Percentiles rank a stretch among this genome's conserved stretches.
phyloP scores from a whole-genome alignment of 2,113 vertebrate species.

The Pseudorhombus dupliciocellatus region DNA sequence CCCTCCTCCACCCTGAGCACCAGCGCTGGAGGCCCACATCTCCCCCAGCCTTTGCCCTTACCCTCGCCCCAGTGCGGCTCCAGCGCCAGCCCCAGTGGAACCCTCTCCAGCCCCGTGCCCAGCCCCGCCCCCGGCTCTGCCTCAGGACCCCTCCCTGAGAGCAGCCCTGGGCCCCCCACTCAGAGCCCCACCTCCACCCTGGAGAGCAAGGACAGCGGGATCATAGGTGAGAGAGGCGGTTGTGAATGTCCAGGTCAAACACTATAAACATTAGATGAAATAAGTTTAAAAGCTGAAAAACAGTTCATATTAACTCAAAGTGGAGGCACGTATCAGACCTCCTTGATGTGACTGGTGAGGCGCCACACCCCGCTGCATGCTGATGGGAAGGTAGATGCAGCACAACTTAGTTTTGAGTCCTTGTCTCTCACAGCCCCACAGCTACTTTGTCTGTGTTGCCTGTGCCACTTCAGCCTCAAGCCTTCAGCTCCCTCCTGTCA shows the following conservation, averaged over 20 bases:
- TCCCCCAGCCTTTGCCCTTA: slow-evolving; percentile 49
- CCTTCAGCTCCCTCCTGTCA: slow-evolving; percentile 73
- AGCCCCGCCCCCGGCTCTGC: slow-evolving; percentile 87
- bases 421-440: slow-evolving; percentile 40
- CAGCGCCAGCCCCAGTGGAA: slow-evolving; percentile 86
- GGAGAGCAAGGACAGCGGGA: slow-evolving; percentile 98
- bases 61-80: slow-evolving; percentile 52
- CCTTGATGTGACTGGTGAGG: slow-evolving; percentile 7
- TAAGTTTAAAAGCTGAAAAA: background rate
- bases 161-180: slow-evolving; percentile 86
- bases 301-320: background rate
- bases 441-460: slow-evolving; percentile 37
- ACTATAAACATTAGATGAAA: too few species aligned
- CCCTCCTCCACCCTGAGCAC: slow-evolving; percentile 75
- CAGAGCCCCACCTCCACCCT: slow-evolving; percentile 96
- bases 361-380: slow-evolving; percentile 10
- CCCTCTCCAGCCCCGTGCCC: slow-evolving; percentile 88
- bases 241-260: slow-evolving; percentile 2
- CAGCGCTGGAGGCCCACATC: slow-evolving; percentile 47
- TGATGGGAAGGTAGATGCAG: slow-evolving; percentile 15
- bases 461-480: slow-evolving; percentile 70
- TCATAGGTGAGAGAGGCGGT: slow-evolving; percentile 87
- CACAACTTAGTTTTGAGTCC: slow-evolving; percentile 24
- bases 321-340: background rate
- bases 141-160: slow-evolving; percentile 82